A percentile compares a stretch with the other conserved stretches of the same genome.
Conservation (phyloP, 2,888 invertebrate genomes). For the Oegoconia quadripuncta region DNA sequence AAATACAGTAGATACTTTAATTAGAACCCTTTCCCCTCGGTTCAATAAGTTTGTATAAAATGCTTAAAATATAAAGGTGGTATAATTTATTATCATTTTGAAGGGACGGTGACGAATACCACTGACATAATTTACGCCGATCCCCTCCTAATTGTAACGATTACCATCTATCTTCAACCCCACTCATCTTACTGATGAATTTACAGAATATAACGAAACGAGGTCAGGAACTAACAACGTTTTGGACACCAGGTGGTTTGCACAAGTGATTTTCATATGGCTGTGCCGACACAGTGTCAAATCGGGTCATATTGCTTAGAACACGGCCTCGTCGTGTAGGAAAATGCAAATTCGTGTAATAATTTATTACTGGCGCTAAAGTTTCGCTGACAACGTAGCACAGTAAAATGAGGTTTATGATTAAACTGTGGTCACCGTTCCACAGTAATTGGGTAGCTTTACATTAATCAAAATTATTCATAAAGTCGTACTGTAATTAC, state of each 20-base stretch:
- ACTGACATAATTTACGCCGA: constrained; percentile 1
- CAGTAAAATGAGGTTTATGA: constrained; percentile 24
- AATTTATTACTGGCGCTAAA: not conserved
- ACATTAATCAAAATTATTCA: constrained; percentile 7
- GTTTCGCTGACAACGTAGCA: constrained; percentile 19
- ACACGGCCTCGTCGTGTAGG: not conserved
- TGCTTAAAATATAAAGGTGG: not conserved
- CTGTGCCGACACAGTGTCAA: constrained; percentile 5
- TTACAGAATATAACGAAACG: constrained; percentile 36
- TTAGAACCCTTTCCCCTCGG: too few species aligned
- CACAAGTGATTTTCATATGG: not conserved
- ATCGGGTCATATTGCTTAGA: not conserved
- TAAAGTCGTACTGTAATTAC: not conserved
- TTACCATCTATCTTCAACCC: constrained; percentile 20
- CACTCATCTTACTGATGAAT: constrained; percentile 26
- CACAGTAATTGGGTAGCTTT: constrained; percentile 13
- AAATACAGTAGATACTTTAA: too few species aligned
- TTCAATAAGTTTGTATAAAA: too few species aligned
- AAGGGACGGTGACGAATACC: not conserved
- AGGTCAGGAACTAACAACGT: constrained; percentile 50
- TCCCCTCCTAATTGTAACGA: constrained; percentile 11
- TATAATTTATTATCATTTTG: not conserved
- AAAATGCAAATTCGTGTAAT: not conserved
- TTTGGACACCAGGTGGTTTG: constrained; percentile 21
- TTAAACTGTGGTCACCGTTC: constrained; percentile 21